Conservation (phyloP, 23 tunicate genomes). For the Styela plicata region DNA sequence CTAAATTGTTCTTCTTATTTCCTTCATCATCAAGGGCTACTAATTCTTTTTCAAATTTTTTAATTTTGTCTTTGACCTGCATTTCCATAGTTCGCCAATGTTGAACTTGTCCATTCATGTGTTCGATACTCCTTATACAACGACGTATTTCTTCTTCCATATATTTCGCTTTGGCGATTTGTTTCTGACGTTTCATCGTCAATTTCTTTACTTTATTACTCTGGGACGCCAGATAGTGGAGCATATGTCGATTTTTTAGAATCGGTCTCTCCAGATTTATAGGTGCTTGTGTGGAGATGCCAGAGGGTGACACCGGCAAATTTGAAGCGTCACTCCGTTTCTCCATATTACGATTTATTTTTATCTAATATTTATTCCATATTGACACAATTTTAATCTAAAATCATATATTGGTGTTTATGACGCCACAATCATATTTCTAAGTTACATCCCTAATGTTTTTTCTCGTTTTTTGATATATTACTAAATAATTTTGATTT, state of each 20-base stretch:
- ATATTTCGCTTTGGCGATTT: slow-evolving; percentile 25
- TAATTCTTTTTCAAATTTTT: slow-evolving; percentile 6
- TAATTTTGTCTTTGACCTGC: neutral
- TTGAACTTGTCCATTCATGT: neutral
- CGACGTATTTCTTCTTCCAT: slow-evolving; percentile 11
- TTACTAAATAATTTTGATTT: no score
- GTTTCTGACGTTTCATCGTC: slow-evolving; percentile 8
- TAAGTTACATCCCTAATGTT: no score
- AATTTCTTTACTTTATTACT: slow-evolving; percentile 5
- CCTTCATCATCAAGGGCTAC: neutral
- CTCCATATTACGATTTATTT: no score
- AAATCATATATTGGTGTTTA: no score
- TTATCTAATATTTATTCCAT: no score
- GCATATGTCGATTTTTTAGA: slow-evolving; percentile 4
- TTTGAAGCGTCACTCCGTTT: no score
- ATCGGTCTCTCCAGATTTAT: neutral
- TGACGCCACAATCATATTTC: no score
- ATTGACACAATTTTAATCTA: no score
- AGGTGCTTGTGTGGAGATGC: no score
- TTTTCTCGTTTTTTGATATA: no score
- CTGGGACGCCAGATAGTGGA: neutral
- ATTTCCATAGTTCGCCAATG: slow-evolving; percentile 20
- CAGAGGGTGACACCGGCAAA: no score
- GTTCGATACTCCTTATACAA: neutral
- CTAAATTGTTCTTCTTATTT: neutral